Conservation (phyloP, 2,113 vertebrate species). For the Leptocoma aspasia region DNA sequence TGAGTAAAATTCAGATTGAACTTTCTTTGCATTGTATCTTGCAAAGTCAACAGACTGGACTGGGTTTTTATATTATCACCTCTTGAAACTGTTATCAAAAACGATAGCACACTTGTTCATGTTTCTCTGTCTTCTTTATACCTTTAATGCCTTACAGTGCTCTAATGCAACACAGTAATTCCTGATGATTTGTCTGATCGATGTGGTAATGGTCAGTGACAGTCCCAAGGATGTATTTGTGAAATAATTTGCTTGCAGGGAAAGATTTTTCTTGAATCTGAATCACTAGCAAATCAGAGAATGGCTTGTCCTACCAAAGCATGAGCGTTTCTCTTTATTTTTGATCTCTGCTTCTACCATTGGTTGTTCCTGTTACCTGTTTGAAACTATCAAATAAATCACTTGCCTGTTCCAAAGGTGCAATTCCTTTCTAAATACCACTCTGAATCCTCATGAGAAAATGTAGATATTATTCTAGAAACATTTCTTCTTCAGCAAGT, state of each 20-base stretch:
- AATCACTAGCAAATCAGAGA: neutral
- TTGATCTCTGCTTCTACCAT: neutral
- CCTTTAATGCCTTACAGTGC: neutral
- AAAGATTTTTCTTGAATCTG: neutral
- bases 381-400: neutral
- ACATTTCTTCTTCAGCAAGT: neutral
- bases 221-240: neutral
- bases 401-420: neutral
- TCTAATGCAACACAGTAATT: neutral
- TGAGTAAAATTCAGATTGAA: neutral
- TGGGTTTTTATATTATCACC: neutral
- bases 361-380: neutral
- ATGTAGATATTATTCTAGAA: neutral
- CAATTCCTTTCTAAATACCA: neutral
- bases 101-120: fast-evolving
- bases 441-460: neutral
- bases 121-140: neutral
- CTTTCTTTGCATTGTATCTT: neutral
- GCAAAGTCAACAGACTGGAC: neutral
- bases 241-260: neutral
- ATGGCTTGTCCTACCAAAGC: neutral
- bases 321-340: neutral
- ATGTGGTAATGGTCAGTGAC: neutral
- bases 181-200: neutral
- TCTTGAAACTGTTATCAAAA: neutral